A percentile compares a stretch with the other conserved stretches of the same genome.
Evolutionary conservation across 2,888 invertebrate species (phyloP).

Genomic region (Drosophila paracracens): DNA sequence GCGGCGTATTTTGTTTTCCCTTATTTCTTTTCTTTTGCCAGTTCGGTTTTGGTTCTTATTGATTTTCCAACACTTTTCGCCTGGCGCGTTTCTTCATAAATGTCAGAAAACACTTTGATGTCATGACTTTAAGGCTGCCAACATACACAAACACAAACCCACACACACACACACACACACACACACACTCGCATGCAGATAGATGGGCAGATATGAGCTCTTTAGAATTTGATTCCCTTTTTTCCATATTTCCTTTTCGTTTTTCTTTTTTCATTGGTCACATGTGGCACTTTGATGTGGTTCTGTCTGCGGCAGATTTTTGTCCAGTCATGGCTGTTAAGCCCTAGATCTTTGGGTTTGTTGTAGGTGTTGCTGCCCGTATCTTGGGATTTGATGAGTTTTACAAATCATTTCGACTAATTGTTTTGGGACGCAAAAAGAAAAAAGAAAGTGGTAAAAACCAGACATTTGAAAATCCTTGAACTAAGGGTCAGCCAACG

Average conservation of each 20-base stretch:
- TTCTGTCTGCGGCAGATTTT: slow-evolving; percentile 43
- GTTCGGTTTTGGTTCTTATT: slow-evolving; percentile 52
- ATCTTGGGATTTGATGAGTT: slow-evolving; percentile 35
- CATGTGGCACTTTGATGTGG: slow-evolving; percentile 63
- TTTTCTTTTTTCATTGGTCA: slow-evolving; percentile 33
- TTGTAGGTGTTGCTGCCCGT: slow-evolving; percentile 41
- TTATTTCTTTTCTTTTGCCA: slow-evolving; percentile 45
- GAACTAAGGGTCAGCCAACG: slow-evolving; percentile 32
- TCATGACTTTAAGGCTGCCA: slow-evolving; percentile 72
- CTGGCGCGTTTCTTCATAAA: slow-evolving; percentile 53
- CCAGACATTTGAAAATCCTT: slow-evolving; percentile 51
- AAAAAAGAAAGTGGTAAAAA: not conserved
- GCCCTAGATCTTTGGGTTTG: slow-evolving; percentile 7
- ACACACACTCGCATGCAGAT: not conserved
- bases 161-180: slow-evolving; percentile 18
- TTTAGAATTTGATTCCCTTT: slow-evolving; percentile 42
- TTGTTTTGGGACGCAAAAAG: slow-evolving; percentile 50
- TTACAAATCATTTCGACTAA: slow-evolving; percentile 67
- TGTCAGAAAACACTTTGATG: slow-evolving; percentile 77
- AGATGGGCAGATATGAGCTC: slow-evolving; percentile 42
- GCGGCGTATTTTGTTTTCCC: slow-evolving; percentile 34
- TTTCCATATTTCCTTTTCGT: slow-evolving; percentile 19
- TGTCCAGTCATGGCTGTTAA: slow-evolving; percentile 65
- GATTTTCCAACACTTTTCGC: slow-evolving; percentile 70
- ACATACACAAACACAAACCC: slow-evolving; percentile 15